Evolutionary conservation across 1,140 invertebrate genomes (phyloP).

Genomic region (Panonychus citri): DNA sequence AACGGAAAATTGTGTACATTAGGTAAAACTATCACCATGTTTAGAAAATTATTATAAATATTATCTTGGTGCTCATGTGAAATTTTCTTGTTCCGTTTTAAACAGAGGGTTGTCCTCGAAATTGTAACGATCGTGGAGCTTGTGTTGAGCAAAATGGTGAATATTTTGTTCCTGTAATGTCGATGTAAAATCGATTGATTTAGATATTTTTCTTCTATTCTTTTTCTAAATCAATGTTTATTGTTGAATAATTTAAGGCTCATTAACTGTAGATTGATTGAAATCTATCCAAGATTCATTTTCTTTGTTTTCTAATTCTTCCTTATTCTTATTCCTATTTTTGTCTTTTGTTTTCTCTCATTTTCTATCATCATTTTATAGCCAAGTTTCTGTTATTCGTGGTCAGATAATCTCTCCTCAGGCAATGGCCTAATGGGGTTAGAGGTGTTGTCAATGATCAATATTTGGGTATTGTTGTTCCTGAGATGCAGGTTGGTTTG

Average conservation of each 20-base stretch:
- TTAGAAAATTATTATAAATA: neutral
- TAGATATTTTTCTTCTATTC: constrained; percentile 69
- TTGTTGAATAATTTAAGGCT: too few relatives aligned
- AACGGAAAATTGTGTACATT: constrained; percentile 29
- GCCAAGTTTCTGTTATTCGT: constrained; percentile 91
- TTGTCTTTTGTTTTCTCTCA: neutral
- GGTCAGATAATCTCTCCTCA: constrained; percentile 78
- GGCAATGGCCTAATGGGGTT: constrained; percentile 86
- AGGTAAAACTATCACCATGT: constrained; percentile 19
- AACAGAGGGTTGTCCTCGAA: constrained; percentile 76
- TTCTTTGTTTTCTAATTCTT: too few relatives aligned
- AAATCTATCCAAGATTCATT: too few relatives aligned
- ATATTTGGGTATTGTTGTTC: constrained; percentile 67
- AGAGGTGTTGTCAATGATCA: constrained; percentile 72
- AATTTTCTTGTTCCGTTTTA: neutral
- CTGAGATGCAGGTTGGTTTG: constrained; percentile 41
- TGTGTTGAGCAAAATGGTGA: constrained; percentile 1
- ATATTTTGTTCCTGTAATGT: constrained; percentile 68
- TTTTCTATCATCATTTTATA: constrained; percentile 29
- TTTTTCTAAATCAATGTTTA: too few relatives aligned
- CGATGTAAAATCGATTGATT: too few relatives aligned
- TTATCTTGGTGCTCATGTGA: neutral
- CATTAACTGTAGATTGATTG: too few relatives aligned
- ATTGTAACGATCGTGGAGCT: constrained; percentile 30
- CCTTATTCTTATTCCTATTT: neutral